Percentiles rank a stretch among this genome's conserved stretches.
phyloP scores from a whole-genome alignment of 2,888 invertebrate genomes.

The Microctonus aethiopoides region DNA sequence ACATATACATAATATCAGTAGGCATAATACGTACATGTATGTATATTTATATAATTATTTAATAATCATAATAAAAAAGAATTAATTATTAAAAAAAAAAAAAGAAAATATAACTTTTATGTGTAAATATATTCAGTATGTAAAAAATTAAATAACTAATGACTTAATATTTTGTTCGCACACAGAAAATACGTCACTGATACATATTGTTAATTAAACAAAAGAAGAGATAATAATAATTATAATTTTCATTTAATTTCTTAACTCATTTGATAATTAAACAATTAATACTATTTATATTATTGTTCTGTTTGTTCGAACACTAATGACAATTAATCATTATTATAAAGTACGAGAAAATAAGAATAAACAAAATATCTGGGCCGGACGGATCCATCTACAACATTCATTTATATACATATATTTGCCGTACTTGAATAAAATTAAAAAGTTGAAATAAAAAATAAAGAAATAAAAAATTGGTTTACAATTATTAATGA shows the following conservation, averaged over 20 bases:
- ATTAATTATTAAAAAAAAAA: background rate
- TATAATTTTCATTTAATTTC: no score
- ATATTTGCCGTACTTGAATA: conserved; percentile 61
- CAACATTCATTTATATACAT: conserved; percentile 65
- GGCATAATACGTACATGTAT: no score
- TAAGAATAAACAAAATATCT: conserved; percentile 41
- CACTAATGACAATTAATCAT: no score
- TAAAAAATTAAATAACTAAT: conserved; percentile 37
- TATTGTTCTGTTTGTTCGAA: no score
- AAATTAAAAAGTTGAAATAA: no score
- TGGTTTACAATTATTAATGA: background rate
- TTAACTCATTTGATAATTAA: no score
- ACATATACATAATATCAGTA: background rate
- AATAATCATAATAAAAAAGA: background rate
- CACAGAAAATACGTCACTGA: background rate
- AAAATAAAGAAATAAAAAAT: background rate
- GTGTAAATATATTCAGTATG: conserved; percentile 5
- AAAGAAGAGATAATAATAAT: background rate
- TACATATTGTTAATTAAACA: background rate
- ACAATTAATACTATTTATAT: background rate
- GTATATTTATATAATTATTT: background rate
- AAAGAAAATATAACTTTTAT: background rate
- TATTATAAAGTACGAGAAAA: no score
- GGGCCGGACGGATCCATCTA: conserved; percentile 66
- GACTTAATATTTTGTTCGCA: conserved; percentile 36